Base-by-base conservation (phyloP, 2,797 vertebrate genomes). In the Rhabdomys pumilio region DNA sequence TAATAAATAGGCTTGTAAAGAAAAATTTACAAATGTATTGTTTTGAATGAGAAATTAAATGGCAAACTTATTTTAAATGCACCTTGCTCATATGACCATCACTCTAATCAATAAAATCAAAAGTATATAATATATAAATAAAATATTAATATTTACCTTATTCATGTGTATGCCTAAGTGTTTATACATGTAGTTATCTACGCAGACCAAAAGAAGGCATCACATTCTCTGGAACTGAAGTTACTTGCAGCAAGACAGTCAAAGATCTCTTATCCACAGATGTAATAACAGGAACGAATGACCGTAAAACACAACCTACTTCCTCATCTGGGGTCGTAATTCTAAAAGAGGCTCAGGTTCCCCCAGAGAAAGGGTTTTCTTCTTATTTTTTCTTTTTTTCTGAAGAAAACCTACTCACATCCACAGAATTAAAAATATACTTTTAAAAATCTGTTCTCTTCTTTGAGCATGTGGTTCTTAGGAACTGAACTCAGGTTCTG, bases 341-440 rank as follows among this genome's bases (percentile, higher is more conserved):
- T 93, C 0, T 90, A 90, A 96, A 97, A 73, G 20, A 83, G 89
- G 59, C 57, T 63, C 82, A 97, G 34, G 67, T 55, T 98, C 79
- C 63, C 81, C 31, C 0, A 86, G 15, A 63, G 65, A n/a, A 0
- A 85, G 77, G 53, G 90, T 82, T 5, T 92, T 88, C 93, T 92
- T 6, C 20, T 41, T 38, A 9, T 11, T 92, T 7, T 17, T 69
- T 72, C 3, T 69, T 72, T 53, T 96, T 75, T 55, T 73, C 20
- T 83, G 47, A 93, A 76, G 59, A 92, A 91, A 89, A 75, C 4
- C 34, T 57, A 90, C n/a, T 93, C 79, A 90, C 34, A 72, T 8
- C 61, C 41, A 65, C 79, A 85, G 55, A 92, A 92, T 55, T 88
- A 90, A 89, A 80, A 92, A 84, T 47, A 44, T 63, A 83, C 15